Base-by-base conservation (phyloP, 37 sponge, comb jelly and placozoan species). In the Beroe ovata region DNA sequence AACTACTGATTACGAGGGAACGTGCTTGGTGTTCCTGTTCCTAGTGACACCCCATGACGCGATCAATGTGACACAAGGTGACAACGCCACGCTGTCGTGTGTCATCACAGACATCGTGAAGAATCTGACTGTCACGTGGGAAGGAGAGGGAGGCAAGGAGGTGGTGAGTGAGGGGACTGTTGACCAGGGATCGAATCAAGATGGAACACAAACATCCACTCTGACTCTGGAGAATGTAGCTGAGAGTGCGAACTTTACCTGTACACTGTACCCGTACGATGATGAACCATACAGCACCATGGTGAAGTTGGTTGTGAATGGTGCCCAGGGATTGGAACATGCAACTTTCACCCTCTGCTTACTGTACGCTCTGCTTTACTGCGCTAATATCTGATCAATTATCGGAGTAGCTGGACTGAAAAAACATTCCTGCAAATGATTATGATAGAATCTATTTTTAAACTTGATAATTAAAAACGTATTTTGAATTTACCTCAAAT, bases 91-190 rank as follows among this genome's bases (percentile, higher is more conserved):
- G 1, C 84, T 77, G 4, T 42, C 84, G 23, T 77, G 84, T 36
- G 54, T 42, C 54, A 42, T 77, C 8, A 77, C 84, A 40, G 84
- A 77, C 33, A 77, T 77, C 3, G 84, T 77, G 84, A 77, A 77
- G 47, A 77, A 77, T 19, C 28, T 77, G 54, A 77, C 84, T 3
- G 84, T 77, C 1, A 77, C 84, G 28, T 77, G 84, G 84, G 84
- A 77, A 20, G 25, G 25, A 1, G 84, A 77, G 41, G 35, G 14
- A 66, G 84, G 54, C 20, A 3, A 4, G 22, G 54, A 77, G 4
- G 47, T 77, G 8, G 38, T 8, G 41, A 54, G 19, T 4, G 16
- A 77, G n/a, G 33, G 47, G 23, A n/a, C n/a, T n/a, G 20, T 77
- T 11, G 28, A 21, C 1, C 4, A 77, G 22, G 84, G 84, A 21